Percentiles rank a stretch among this genome's conserved stretches.
phyloP scores from a whole-genome alignment of 2,888 invertebrate genomes.

The Sipha maydis region DNA sequence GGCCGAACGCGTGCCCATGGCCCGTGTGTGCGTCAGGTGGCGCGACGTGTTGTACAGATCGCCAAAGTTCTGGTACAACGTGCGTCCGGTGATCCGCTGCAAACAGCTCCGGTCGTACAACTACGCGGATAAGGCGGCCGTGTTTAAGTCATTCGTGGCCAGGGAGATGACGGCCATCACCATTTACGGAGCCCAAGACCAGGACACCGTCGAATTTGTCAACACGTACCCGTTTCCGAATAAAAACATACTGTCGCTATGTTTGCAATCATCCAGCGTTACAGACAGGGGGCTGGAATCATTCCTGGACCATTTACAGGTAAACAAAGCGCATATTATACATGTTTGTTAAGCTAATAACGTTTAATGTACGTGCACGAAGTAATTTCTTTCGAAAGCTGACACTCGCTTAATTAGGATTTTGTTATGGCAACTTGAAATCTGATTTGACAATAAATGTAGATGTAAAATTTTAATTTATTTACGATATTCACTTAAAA shows the following conservation, averaged over 20 bases:
- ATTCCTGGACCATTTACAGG: conserved; percentile 87
- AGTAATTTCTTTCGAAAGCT: no score
- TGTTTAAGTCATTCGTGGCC: conserved; percentile 83
- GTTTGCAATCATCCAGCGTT: conserved; percentile 88
- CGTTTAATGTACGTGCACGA: no score
- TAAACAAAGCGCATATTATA: conserved; percentile 67
- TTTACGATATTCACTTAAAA: no score
- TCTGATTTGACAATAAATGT: no score
- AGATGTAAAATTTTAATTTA: no score
- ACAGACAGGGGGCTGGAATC: conserved; percentile 91
- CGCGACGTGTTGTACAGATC: conserved; percentile 87
- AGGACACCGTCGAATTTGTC: conserved; percentile 88
- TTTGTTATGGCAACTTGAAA: no score
- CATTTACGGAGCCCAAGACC: conserved; percentile 86
- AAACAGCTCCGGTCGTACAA: conserved; percentile 77
- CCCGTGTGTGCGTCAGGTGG: conserved; percentile 88
- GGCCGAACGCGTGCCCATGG: conserved; percentile 80
- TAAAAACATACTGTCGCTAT: conserved; percentile 83
- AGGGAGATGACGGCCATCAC: conserved; percentile 88
- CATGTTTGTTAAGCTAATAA: no score
- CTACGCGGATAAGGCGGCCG: conserved; percentile 68
- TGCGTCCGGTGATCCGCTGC: conserved; percentile 87
- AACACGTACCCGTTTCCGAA: conserved; percentile 85
- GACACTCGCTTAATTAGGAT: no score
- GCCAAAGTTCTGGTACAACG: conserved; percentile 87